These are phyloP conservation scores for Chrysaora quinquecirrha DNA, from an alignment of 30 jellyfish, hydroid and myxozoan genomes.

Conservation along the genomic window DNA sequence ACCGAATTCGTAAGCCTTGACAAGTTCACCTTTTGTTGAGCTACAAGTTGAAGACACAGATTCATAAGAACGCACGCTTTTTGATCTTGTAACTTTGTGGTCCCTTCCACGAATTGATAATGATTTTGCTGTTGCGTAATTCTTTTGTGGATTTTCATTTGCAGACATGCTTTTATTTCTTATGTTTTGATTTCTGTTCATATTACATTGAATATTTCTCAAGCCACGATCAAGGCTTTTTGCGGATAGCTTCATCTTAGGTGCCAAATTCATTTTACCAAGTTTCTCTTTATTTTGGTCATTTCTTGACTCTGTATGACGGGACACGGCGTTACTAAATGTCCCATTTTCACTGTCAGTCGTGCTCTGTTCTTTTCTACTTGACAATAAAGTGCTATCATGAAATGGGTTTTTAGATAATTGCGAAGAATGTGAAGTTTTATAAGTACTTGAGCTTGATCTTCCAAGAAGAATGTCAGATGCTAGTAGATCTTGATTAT, in stretches of 20 bases:
- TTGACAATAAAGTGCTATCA: constrained; percentile 34
- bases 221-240: constrained; percentile 3
- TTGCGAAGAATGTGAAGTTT: constrained; percentile 65
- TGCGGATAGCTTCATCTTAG: neutral
- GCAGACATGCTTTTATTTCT: neutral
- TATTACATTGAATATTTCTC: neutral
- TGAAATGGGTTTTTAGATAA: constrained; percentile 32
- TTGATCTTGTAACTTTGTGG: constrained; percentile 55
- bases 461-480: constrained; percentile 38
- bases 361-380: constrained; percentile 50
- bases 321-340: neutral
- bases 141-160: neutral
- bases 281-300: neutral
- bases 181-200: neutral
- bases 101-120: constrained; percentile 41
- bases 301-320: constrained; percentile 25
- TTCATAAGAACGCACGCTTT: constrained; percentile 87
- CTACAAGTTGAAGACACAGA: constrained; percentile 95
- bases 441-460: constrained; percentile 61
- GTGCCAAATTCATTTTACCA: neutral
- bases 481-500: constrained; percentile 20
- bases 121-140: neutral
- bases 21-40: constrained; percentile 85
- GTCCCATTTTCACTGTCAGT: constrained; percentile 45
- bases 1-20: constrained; percentile 94